Conservation (phyloP, 2,888 invertebrate species). For the Cephus nigrinus region DNA sequence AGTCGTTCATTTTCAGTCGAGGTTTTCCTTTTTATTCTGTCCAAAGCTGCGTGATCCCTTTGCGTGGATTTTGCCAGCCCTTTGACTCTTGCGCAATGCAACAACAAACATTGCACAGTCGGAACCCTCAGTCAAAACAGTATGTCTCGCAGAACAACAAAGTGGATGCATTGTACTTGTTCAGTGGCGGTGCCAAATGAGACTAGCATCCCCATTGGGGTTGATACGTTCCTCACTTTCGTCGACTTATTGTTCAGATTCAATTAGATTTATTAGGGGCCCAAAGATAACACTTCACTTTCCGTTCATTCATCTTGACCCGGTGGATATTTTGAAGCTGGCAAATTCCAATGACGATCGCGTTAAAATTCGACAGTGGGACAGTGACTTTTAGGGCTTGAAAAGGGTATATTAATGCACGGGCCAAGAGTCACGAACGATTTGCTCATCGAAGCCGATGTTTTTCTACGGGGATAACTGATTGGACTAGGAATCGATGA, state of each 20-base stretch:
- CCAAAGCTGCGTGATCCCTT: background rate
- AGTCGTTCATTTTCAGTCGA: background rate
- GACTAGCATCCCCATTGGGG: background rate
- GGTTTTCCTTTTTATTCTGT: background rate
- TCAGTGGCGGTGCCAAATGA: background rate
- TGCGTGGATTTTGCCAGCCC: background rate
- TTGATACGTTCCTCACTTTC: background rate
- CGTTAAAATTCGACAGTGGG: background rate
- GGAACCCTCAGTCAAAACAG: background rate
- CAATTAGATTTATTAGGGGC: background rate
- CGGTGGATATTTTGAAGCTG: background rate
- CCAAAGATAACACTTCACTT: background rate
- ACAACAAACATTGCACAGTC: background rate
- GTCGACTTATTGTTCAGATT: background rate
- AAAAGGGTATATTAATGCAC: background rate
- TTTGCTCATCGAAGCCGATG: background rate
- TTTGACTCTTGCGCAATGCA: background rate
- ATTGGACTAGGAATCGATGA: background rate
- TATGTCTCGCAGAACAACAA: background rate
- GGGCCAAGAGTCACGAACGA: background rate
- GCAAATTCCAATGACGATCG: background rate
- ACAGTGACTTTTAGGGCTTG: background rate
- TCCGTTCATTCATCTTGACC: background rate
- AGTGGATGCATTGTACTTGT: background rate
- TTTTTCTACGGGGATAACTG: background rate